These are phyloP conservation scores for Stegodyphus dumicola DNA, from an alignment of 1,140 invertebrate species.

Conservation along the genomic window DNA sequence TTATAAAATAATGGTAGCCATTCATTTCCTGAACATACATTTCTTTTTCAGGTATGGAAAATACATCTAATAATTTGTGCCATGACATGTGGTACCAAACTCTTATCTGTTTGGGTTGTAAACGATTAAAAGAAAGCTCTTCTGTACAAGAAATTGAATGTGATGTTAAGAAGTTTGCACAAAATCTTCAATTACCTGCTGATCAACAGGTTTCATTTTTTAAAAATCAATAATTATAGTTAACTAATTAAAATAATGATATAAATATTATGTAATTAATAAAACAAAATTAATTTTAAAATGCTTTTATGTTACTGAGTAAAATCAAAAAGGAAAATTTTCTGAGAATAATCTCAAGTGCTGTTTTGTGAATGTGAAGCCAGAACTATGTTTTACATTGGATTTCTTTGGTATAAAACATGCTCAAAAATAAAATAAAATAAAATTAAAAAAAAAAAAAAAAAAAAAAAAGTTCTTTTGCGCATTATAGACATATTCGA, in stretches of 20 bases:
- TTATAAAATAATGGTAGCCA: too few species aligned
- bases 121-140: constrained; percentile 19
- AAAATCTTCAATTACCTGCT: constrained; percentile 13
- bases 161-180: constrained; percentile 32
- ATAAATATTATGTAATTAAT: neutral
- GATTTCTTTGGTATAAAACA: too few species aligned
- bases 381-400: too few species aligned
- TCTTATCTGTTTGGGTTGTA: constrained; percentile 33
- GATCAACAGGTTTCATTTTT: constrained; percentile 34
- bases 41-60: constrained; percentile 33
- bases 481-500: too few species aligned
- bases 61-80: neutral
- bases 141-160: constrained; percentile 6
- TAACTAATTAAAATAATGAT: too few species aligned
- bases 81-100: constrained; percentile 24
- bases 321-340: too few species aligned
- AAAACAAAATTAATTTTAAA: neutral
- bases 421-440: too few species aligned
- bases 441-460: too few species aligned
- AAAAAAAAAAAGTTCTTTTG: too few species aligned
- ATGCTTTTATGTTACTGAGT: neutral
- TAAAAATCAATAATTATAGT: neutral
- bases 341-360: too few species aligned
- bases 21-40: too few species aligned
- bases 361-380: too few species aligned